phyloP scores from a whole-genome alignment of 2,888 invertebrate species.

The Microctonus brassicae region DNA sequence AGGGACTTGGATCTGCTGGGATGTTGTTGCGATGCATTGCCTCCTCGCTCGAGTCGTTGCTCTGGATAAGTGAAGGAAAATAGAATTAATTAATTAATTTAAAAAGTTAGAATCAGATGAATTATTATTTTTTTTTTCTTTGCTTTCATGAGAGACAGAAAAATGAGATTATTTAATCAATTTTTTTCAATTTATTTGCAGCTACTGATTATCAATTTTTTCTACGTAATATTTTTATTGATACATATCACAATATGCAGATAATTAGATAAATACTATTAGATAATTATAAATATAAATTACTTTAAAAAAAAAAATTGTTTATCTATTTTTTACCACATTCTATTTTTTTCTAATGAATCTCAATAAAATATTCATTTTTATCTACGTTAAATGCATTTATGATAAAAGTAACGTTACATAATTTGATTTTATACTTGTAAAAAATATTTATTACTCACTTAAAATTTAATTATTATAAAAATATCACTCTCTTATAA shows the following conservation, averaged over 20 bases:
- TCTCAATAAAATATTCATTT: slow-evolving; percentile 21
- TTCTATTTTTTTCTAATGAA: slow-evolving; percentile 10
- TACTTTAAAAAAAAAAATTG: neutral
- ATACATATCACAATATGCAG: neutral
- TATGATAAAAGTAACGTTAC: neutral
- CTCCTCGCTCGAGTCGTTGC: slow-evolving; percentile 88
- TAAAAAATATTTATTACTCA: neutral
- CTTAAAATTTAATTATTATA: slow-evolving; percentile 13
- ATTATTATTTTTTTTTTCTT: neutral
- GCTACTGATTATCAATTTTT: neutral
- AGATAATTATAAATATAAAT: neutral
- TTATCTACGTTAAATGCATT: neutral
- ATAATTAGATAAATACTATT: too few relatives aligned
- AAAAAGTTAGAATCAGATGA: too few relatives aligned
- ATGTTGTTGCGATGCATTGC: slow-evolving; percentile 65
- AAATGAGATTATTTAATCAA: neutral
- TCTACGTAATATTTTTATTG: neutral
- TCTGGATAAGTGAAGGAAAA: slow-evolving; percentile 78
- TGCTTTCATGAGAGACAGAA: neutral
- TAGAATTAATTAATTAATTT: too few relatives aligned
- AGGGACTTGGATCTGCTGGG: slow-evolving; percentile 66
- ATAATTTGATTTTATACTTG: neutral
- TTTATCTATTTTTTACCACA: slow-evolving; percentile 9
- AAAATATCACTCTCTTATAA: slow-evolving; percentile 17
- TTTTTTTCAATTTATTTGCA: neutral